Conservation (phyloP, 1,140 invertebrate genomes). For the Drosophila sp. region DNA sequence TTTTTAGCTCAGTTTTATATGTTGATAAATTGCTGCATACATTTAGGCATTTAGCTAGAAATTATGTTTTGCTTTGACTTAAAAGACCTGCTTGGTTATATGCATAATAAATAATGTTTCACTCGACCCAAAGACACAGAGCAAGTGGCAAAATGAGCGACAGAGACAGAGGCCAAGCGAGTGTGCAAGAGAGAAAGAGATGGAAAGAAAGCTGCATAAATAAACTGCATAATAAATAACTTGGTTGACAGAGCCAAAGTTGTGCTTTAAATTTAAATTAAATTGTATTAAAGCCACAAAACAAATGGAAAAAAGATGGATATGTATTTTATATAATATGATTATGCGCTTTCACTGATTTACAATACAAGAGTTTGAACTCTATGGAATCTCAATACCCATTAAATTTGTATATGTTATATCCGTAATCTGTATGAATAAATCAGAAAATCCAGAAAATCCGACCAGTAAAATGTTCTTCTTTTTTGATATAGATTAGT, state of each 20-base stretch:
- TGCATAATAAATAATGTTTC: conserved; percentile 14
- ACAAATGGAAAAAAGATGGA: not conserved
- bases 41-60: conserved; percentile 14
- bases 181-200: not conserved
- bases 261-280: conserved; percentile 12
- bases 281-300: conserved; percentile 6
- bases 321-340: not conserved
- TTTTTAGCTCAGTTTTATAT: not conserved
- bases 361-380: not conserved
- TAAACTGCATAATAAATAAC: conserved; percentile 12
- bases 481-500: too few species aligned
- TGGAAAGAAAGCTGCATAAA: not conserved
- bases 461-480: too few species aligned
- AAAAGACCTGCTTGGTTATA: conserved; percentile 11
- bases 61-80: conserved; percentile 14
- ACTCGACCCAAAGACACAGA: not conserved
- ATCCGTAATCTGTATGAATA: too few species aligned
- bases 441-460: too few species aligned
- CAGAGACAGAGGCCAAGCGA: not conserved
- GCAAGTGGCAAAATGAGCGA: conserved; percentile 51
- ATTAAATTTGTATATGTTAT: too few species aligned
- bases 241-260: conserved; percentile 8
- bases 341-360: not conserved
- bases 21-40: conserved; percentile 12
- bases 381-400: too few species aligned